These are phyloP conservation scores for Galaxias olidus DNA, from an alignment of 2,797 vertebrate species.

Conservation along the genomic window DNA sequence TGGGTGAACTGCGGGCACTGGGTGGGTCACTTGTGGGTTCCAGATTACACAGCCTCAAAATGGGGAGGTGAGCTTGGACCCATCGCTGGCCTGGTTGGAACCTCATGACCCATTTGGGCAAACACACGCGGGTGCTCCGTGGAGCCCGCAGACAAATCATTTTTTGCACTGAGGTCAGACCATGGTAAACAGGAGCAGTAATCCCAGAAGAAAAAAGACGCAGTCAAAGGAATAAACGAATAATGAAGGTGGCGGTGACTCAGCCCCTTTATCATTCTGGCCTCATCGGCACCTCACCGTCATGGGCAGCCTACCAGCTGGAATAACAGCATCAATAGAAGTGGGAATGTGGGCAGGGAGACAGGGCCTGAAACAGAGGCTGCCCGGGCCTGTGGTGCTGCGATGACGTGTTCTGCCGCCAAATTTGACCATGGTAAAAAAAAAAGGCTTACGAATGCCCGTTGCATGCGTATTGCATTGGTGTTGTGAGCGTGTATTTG, in stretches of 20 bases:
- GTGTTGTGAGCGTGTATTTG: slow-evolving; percentile 19
- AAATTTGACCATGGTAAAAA: slow-evolving; percentile 36
- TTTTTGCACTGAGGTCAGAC: no score
- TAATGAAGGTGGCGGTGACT: neutral
- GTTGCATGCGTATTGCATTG: neutral
- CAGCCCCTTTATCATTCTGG: slow-evolving; percentile 38
- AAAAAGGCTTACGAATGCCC: slow-evolving; percentile 16
- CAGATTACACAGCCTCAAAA: no score
- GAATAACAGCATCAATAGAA: slow-evolving; percentile 23
- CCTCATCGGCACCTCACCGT: slow-evolving; percentile 36
- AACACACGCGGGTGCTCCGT: no score
- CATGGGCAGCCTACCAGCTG: slow-evolving; percentile 28
- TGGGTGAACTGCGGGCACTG: no score
- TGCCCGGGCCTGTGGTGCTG: slow-evolving; percentile 44
- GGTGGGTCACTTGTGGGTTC: no score
- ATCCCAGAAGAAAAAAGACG: no score
- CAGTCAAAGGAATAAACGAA: no score
- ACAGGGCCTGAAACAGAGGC: slow-evolving; percentile 38
- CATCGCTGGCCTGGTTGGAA: no score
- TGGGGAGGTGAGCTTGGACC: no score
- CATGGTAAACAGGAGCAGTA: no score
- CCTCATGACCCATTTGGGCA: no score
- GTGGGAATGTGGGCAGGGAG: slow-evolving; percentile 21
- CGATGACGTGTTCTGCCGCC: slow-evolving; percentile 50
- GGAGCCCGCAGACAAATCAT: no score